Evolutionary conservation across 2,797 vertebrate species (phyloP), one percentile per base, ranked within the genome.

Genomic region (Triplophysa yarkandensis): DNA sequence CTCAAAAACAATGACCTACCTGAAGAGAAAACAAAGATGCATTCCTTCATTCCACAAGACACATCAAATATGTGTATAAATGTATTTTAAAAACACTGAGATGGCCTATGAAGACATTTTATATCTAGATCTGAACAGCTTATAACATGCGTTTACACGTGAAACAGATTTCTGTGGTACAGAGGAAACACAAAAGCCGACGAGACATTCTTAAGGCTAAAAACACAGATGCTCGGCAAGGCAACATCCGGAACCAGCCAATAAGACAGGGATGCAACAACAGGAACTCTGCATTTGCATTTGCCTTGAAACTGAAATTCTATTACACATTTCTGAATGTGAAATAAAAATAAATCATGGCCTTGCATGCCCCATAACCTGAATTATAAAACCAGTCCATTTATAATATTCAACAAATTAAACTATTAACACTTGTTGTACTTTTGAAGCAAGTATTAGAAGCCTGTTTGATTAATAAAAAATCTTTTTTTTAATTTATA

Each of bases 141-240:
- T 61, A 39, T 34, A 50, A 62, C 58, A 71, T 71, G 69, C 57
- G 3, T 14, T 69, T 27, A 69, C 52, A 23, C 44, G 67, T 46
- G 8, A 46, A 19, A 19, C 7, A 7, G 19, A 68, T 41, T 58
- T 19, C 3, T 58, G 52, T 23, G 9, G n/a, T 34, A 34, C 41
- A 25, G 28, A 68, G 57, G 57, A 13, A 41, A 16, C 25, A 43
- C 23, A 34, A 27, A n/a, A 43, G 23, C 32, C 28, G 69, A 52
- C 23, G 6, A 50, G 44, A 62, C 28, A 13, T 61, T 61, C 28
- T 50, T 28, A 1, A 50, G 10, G n/a, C 32, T 41, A 63, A 39
- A 21, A 52, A 50, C 44, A 71, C 34, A 17, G 11, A 71, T 50
- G 32, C 44, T 25, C 19, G 11, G 55, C 57, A 50, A 63, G 69